Percentiles rank a stretch among this genome's conserved stretches.
These are phyloP conservation scores for Sympetrum striolatum DNA, from an alignment of 2,888 invertebrate genomes.

Conservation along the genomic window DNA sequence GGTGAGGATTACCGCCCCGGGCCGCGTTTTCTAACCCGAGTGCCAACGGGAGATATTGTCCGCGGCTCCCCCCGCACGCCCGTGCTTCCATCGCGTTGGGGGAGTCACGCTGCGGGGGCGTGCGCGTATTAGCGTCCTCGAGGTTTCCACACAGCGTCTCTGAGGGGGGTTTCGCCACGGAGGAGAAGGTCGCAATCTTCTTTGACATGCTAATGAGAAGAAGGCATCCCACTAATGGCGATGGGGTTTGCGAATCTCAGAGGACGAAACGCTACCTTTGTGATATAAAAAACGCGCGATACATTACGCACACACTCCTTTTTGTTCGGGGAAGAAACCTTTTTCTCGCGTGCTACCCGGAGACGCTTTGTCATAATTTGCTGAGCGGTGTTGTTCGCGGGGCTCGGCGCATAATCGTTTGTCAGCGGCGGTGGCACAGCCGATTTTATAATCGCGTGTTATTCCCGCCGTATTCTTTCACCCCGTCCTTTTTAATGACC, in stretches of 20 bases:
- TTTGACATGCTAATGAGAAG: constrained; percentile 41
- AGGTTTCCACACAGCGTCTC: neutral
- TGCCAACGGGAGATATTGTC: constrained; percentile 10
- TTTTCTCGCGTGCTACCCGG: too few relatives aligned
- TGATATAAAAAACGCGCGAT: too few relatives aligned
- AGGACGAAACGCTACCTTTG: too few relatives aligned
- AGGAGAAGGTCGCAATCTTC: constrained; percentile 2
- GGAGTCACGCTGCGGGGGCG: constrained; percentile 30
- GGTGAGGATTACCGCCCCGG: constrained; percentile 11
- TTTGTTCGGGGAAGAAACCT: too few relatives aligned
- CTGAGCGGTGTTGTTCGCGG: neutral
- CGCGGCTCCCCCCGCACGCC: neutral
- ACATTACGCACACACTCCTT: too few relatives aligned
- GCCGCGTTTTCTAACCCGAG: neutral
- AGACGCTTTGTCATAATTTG: neutral
- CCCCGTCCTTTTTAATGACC: neutral
- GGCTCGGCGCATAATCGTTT: neutral
- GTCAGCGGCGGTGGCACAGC: neutral
- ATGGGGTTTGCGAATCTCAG: constrained; percentile 9
- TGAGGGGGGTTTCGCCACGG: neutral
- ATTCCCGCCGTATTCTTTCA: neutral
- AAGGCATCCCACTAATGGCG: constrained; percentile 26
- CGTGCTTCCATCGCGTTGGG: neutral
- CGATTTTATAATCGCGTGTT: neutral
- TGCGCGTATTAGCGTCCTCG: neutral